Evolutionary conservation across 2,113 vertebrate species (phyloP), one percentile per base, ranked within the genome.

Genomic region (Cichladusa arquata): DNA sequence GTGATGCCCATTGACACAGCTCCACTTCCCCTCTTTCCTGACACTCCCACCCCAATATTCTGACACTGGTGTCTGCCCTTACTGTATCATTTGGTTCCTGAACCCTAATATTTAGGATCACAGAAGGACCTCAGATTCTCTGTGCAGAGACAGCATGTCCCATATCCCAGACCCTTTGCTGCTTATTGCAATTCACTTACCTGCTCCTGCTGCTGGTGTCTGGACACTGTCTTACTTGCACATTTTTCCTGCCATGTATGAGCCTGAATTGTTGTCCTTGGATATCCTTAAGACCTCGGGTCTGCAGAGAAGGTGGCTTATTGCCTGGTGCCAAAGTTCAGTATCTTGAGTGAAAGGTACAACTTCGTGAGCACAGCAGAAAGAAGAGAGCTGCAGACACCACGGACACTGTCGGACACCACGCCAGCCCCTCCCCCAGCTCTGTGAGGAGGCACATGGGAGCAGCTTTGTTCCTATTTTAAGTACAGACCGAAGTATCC

Each of bases 401-500:
- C 12, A 4, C 1, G 34, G 53, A 19, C 57, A 3, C 31, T 28
- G 26, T 28, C 8, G 2, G 67, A 31, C 25, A 33, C 29, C 10
- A 0, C 25, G 29, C 9, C 19, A 33, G 50, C 33, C 26, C 23
- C 77, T 71, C 86, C 50, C 26, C 34, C 4, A 9, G 58, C 36
- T n/a, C 25, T 47, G 16, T 8, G 64, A 34, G 25, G 28, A 84
- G 53, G 64, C 58, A 67, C 57, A 54, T 14, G 80, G 80, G 38
- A 88, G 60, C 70, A 72, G 84, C 70, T 88, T 91, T 69, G 70
- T 81, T 95, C 54, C 88, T 91, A 84, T 91, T 87, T 88, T 81
- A 64, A 72, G 88, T n/a, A 53, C 48, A 72, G 74, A n/a, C 36
- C 11, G 3, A 57, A 88, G 84, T 28, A 88, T 73, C 69, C 83